Conservation (phyloP, 92 coral and sea anemone genomes). For the Siderastrea radians region DNA sequence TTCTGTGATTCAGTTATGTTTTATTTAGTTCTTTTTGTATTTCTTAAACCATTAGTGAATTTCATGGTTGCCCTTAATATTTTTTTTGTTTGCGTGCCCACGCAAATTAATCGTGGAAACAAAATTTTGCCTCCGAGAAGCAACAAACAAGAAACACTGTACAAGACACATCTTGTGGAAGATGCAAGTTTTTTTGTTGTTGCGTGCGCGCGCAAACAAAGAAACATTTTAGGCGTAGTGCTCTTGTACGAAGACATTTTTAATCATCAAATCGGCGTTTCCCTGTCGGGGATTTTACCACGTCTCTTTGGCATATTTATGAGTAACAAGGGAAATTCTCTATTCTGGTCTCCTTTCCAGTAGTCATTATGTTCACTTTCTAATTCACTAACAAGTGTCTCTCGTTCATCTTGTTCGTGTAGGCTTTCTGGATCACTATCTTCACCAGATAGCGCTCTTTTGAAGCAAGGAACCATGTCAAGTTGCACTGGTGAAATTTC, state of each 20-base stretch:
- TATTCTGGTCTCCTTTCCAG: neutral
- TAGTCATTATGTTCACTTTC: neutral
- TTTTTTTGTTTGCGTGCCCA: no score
- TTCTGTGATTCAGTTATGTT: no score
- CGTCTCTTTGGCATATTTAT: constrained; percentile 17
- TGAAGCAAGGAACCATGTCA: constrained; percentile 11
- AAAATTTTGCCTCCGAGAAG: no score
- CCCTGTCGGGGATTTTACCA: neutral
- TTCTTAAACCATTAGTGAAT: no score
- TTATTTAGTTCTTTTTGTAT: no score
- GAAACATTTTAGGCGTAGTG: neutral
- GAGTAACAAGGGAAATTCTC: constrained; percentile 14
- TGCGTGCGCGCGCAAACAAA: neutral
- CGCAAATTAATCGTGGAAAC: no score
- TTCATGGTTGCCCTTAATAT: no score
- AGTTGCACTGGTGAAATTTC: constrained; percentile 62
- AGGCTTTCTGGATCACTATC: constrained; percentile 22
- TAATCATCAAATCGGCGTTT: constrained; percentile 6
- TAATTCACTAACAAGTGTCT: constrained; percentile 39
- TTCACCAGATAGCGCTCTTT: constrained; percentile 3
- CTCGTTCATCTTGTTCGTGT: constrained; percentile 34
- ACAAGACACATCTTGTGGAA: no score
- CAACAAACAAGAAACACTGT: no score
- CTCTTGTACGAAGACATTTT: neutral
- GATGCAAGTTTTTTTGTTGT: no score